Base-by-base conservation (phyloP, 1,140 invertebrate genomes). In the Lordiphosa mommai region DNA sequence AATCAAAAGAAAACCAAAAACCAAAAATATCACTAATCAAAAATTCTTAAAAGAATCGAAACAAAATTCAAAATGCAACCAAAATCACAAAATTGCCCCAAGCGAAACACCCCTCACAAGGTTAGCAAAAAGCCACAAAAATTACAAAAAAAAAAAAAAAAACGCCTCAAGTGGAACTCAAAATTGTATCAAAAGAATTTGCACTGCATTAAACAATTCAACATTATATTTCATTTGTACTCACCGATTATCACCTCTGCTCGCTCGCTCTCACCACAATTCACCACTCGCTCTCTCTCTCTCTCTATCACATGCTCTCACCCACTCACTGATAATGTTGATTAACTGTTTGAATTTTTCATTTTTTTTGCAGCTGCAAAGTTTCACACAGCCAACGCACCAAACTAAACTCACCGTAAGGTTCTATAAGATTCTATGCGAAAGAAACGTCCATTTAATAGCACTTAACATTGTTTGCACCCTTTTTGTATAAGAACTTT, bases 61-160 rank as follows among this genome's bases (percentile, higher is more conserved):
- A 44, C 23, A 43, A 50, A 67, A 59, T 50, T 36, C 55, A 73
- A 61, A 76, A 82, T 82, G 66, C 76, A 82, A 82, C 77, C 76
- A 61, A 82, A 82, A 82, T 68, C 77, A 76, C 77, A 82, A 82
- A 82, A 76, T 82, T 82, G 72, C 61, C 77, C 79, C 67, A 76
- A 76, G 76, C 66, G 71, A 82, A 82, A 76, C 57, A 63, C 61
- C 71, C 77, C 76, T 60, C 76, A 82, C 77, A 82, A 82, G 76
- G 76, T 82, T 82, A 82, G 76, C 77, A 82, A 71, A 52, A 69
- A 57, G 59, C 23, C 41, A 13, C 23, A 59, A 44, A 61, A 23
- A 55, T 38, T 7, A 36, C 49, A 43, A 30, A 20, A 27, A 33
- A 50, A 40, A 56, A 40, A 17, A n/a, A 27, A 47, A 41, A 55